Base-by-base conservation (phyloP, 2,888 invertebrate genomes). In the Melangyna quadrimaculata region DNA sequence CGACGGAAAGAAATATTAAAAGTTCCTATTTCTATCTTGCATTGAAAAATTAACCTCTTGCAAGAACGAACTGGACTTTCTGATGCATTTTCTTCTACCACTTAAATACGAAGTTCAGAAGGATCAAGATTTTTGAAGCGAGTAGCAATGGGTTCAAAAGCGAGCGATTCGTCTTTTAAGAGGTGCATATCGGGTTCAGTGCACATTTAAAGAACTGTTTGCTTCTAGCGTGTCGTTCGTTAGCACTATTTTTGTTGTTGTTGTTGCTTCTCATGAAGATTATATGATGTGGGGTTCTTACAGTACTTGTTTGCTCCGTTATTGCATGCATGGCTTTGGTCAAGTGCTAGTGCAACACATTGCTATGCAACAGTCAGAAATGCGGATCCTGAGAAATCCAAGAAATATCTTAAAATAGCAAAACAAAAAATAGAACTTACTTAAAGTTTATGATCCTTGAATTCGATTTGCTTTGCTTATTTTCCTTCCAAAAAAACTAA, bases 381-480 rank as follows among this genome's bases (percentile, higher is more conserved):
- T n/a, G n/a, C n/a, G 10, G 19, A 61, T 10, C 3, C 17, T 17
- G 6, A 29, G 22, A 22, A 81, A 57, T 17, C 19, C 3, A 35
- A 67, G 35, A 77, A 45, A 59, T 43, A 59, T 67, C 81, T 57
- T 17, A 32, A 32, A 43, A 27, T 19, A 59, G 45, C 14, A 61
- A 32, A 71, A 19, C 57, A 55, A 63, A 75, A 37, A 32, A 19
- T 10, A 51, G 57, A 72, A 84, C 75, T 72, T 84, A 80, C 84
- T 72, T 72, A 77, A 80, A 80, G 72, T 84, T 84, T 84, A 84
- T 80, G 84, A 80, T 80, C 80, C 84, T 84, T 84, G 84, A 84
- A 80, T 84, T 57, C 59, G 55, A 72, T 75, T 74, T 74, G 24
- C 22, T 70, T 78, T 72, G 74, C 22, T 84, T 72, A 35, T 72